Percentiles rank a stretch among this genome's conserved stretches.
Evolutionary conservation across 2,797 vertebrate species (phyloP).

Genomic region (Diglossa cyanea): DNA sequence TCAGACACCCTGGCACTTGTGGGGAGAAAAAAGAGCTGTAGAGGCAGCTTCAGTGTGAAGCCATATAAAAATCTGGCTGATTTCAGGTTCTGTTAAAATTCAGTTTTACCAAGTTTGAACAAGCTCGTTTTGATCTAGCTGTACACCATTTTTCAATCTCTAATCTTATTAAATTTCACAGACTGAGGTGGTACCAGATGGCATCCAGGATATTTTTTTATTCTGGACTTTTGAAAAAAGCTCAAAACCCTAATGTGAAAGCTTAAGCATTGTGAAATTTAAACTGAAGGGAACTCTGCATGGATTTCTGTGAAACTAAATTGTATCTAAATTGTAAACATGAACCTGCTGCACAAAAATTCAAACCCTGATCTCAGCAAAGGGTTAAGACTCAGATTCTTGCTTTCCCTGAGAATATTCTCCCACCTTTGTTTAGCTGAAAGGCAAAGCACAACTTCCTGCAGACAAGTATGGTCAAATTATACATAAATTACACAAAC

Average conservation of each 20-base stretch:
- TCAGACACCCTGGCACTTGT: background rate
- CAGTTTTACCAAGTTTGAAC: background rate
- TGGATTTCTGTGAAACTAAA: background rate
- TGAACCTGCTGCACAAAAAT: background rate
- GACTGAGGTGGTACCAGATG: background rate
- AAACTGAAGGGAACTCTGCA: background rate
- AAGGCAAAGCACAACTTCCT: background rate
- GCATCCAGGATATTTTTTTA: background rate
- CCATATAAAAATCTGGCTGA: background rate
- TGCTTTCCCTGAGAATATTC: background rate
- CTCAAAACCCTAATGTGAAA: background rate
- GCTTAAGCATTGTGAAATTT: background rate
- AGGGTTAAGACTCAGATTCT: background rate
- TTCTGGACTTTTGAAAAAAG: background rate
- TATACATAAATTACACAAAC: background rate
- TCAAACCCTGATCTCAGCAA: background rate
- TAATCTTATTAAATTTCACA: background rate
- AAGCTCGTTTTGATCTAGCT: background rate
- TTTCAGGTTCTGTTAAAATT: background rate
- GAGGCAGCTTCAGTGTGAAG: background rate
- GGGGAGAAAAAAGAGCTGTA: background rate
- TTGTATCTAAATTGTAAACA: background rate
- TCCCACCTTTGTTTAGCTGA: background rate
- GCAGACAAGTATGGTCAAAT: background rate
- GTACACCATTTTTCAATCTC: background rate